Conservation (phyloP, 1,140 invertebrate species). For the Sminthurides bifidus region DNA sequence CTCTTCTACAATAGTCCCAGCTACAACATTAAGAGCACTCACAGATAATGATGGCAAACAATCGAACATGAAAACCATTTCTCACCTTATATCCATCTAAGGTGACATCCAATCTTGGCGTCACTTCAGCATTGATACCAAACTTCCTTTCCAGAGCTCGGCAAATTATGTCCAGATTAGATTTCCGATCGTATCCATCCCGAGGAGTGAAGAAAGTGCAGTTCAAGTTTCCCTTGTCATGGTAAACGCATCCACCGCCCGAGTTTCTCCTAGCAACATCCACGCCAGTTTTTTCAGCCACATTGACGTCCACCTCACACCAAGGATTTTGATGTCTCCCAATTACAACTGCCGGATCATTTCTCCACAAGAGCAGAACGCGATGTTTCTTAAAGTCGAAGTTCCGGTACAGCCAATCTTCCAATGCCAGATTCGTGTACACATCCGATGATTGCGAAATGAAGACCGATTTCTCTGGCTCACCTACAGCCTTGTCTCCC, state of each 20-base stretch:
- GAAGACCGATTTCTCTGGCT: constrained; percentile 63
- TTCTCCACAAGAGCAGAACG: constrained; percentile 78
- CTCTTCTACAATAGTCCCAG: too few species aligned
- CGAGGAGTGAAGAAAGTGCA: constrained; percentile 73
- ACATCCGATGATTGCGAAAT: constrained; percentile 83
- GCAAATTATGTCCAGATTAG: constrained; percentile 73
- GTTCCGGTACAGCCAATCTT: constrained; percentile 87
- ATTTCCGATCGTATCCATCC: constrained; percentile 63
- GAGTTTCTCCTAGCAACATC: constrained; percentile 73
- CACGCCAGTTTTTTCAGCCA: constrained; percentile 49
- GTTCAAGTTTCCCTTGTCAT: constrained; percentile 88
- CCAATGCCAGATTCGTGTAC: constrained; percentile 79
- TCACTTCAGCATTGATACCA: constrained; percentile 59
- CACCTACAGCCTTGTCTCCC: not conserved
- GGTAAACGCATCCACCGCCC: constrained; percentile 94
- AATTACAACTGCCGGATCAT: constrained; percentile 85
- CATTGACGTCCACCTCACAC: constrained; percentile 66
- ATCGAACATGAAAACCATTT: constrained; percentile 1
- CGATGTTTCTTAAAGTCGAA: constrained; percentile 67
- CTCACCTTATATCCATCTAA: constrained; percentile 65
- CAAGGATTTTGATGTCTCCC: constrained; percentile 96
- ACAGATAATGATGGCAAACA: too few species aligned
- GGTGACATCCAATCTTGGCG: constrained; percentile 68
- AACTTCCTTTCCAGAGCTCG: constrained; percentile 64
- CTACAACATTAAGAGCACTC: too few species aligned